A percentile compares a stretch with the other conserved stretches of the same genome.
These are phyloP conservation scores for Agapornis roseicollis DNA, from an alignment of 2,113 vertebrate species.

Conservation along the genomic window DNA sequence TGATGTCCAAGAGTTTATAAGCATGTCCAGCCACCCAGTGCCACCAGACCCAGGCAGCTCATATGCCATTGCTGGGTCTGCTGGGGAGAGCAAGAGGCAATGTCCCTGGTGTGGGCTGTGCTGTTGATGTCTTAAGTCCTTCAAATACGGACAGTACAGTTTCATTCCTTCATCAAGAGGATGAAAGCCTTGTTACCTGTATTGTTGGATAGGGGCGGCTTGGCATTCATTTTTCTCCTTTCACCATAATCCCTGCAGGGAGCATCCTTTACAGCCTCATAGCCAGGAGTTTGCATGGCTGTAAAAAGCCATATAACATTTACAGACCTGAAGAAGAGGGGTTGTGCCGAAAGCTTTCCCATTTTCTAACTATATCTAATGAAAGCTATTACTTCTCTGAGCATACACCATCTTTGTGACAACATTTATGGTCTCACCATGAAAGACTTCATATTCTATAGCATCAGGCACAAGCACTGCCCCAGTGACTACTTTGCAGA, in stretches of 20 bases:
- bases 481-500: rapidly evolving
- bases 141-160: background rate
- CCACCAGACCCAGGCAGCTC: background rate
- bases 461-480: background rate
- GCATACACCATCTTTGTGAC: background rate
- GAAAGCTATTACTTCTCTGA: background rate
- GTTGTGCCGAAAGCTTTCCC: background rate
- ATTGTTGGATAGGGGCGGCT: rapidly evolving
- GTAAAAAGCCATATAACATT: background rate
- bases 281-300: background rate
- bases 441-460: background rate
- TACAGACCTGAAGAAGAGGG: background rate
- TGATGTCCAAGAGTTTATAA: background rate
- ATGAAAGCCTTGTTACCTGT: background rate
- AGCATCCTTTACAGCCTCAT: background rate
- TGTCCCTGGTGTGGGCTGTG: background rate
- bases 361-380: background rate
- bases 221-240: background rate
- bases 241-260: background rate
- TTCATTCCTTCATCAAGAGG: background rate
- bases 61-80: background rate
- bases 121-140: background rate
- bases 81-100: rapidly evolving
- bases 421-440: background rate
- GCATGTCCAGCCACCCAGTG: background rate